Evolutionary conservation across 1,140 invertebrate genomes (phyloP).

Genomic region (Acromyrmex heyeri): DNA sequence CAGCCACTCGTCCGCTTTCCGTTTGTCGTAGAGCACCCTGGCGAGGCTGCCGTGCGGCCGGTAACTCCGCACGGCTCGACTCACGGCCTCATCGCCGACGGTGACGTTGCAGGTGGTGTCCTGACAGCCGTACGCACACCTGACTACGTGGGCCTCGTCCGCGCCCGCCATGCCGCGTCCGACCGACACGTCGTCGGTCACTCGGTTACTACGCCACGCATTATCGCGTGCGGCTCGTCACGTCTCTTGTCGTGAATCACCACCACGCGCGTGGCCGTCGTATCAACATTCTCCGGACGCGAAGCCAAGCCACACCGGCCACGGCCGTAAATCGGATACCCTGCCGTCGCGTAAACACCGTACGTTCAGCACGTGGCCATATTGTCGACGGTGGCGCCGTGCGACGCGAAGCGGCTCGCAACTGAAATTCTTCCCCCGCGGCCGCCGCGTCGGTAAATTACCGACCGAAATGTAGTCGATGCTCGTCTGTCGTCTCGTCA

Average conservation of each 20-base stretch:
- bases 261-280: background rate
- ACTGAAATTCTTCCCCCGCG: background rate
- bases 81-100: slow-evolving; percentile 41
- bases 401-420: background rate
- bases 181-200: background rate
- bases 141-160: slow-evolving; percentile 59
- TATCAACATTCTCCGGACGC: background rate
- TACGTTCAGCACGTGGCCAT: slow-evolving; percentile 83
- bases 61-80: slow-evolving; percentile 76
- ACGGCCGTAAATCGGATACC: slow-evolving; percentile 5
- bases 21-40: slow-evolving; percentile 90
- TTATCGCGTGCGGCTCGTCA: slow-evolving; percentile 4
- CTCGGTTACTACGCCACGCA: slow-evolving; percentile 6
- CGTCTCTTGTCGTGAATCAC: slow-evolving; percentile 28
- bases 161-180: slow-evolving; percentile 62
- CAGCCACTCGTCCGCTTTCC: slow-evolving; percentile 89
- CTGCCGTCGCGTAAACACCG: slow-evolving; percentile 77
- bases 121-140: slow-evolving; percentile 66
- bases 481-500: too few species aligned
- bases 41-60: slow-evolving; percentile 89
- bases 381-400: slow-evolving; percentile 78
- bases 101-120: slow-evolving; percentile 68
- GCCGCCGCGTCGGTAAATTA: background rate
- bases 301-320: background rate
- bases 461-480: background rate